Base-by-base conservation (phyloP, 2,797 vertebrate species). In the Danio choprae region DNA sequence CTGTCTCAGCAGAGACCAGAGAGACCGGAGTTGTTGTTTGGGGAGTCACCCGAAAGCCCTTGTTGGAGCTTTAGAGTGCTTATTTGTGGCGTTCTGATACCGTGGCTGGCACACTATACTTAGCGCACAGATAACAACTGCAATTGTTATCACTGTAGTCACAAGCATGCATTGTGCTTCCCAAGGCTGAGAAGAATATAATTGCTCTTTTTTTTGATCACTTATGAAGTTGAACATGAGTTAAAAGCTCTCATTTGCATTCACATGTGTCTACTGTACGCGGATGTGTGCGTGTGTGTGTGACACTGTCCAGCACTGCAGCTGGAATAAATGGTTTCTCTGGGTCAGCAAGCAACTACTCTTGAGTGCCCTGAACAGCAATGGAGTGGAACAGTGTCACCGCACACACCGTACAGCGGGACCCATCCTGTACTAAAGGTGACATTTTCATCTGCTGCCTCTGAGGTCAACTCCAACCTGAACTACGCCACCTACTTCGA, bases 261-360 rank as follows among this genome's bases (percentile, higher is more conserved):
- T 29, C 29, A 29, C 29, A 29, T 29, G 29, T 29, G 29, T 29
- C 29, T 29, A 29, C 29, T 29, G 29, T 3, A 29, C 3, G 1
- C 29, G 29, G 1, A n/a, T n/a, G 50, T 48, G 41, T 62, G 62
- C 77, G n/a, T 58, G 83, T 63, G 53, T 83, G 82, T 76, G 72
- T 22, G 22, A 40, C 44, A 38, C 8, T 41, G 46, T 67, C 22
- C 72, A 43, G 36, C 86, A 86, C 87, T 86, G 86, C 85, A 89
- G 85, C 85, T 90, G 87, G 90, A 91, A 89, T 91, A 87, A 89
- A 90, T 87, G 77, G 53, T 79, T 86, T 76, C 84, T 89, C 86
- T 90, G 89, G 93, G 89, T 94, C 92, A 93, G 92, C 90, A 91
- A 86, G 87, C 80, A 18, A 41, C 82, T 89, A 81, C 88, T 88